A percentile compares a stretch with the other conserved stretches of the same genome.
These are phyloP conservation scores for Lontra canadensis DNA, from an alignment of 2,113 vertebrate genomes.

Conservation along the genomic window DNA sequence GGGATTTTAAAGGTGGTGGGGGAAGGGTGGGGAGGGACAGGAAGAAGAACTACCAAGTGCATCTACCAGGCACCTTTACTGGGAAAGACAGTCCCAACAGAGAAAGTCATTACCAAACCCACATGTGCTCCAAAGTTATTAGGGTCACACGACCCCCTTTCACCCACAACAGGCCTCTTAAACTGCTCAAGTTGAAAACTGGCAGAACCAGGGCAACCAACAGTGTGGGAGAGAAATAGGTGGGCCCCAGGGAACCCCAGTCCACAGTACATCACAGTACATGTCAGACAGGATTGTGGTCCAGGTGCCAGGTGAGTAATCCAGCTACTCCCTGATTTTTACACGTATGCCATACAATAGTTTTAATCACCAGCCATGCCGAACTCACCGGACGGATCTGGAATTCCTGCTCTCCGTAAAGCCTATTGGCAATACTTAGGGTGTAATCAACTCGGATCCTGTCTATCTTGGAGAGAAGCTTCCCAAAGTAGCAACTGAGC, in stretches of 20 bases:
- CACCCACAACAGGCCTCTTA: background rate
- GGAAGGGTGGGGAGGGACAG: no score
- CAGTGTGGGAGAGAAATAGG: background rate
- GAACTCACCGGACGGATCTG: slow-evolving; percentile 63
- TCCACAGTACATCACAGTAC: no score
- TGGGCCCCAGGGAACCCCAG: background rate
- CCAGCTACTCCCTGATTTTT: background rate
- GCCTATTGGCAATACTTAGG: slow-evolving; percentile 81
- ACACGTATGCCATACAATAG: fast-evolving
- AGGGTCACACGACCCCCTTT: background rate
- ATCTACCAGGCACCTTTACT: background rate
- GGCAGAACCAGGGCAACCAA: background rate
- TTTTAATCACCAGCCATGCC: no score
- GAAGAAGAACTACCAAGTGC: background rate
- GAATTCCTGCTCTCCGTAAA: slow-evolving; percentile 76
- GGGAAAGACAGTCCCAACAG: background rate
- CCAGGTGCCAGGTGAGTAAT: no score
- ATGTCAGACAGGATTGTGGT: no score
- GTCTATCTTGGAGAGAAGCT: slow-evolving; percentile 80
- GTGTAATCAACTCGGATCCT: slow-evolving; percentile 62
- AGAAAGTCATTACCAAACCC: background rate
- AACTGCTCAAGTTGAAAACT: background rate
- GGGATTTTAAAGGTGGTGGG: background rate
- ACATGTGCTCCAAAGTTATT: fast-evolving
- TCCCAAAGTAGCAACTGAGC: slow-evolving; percentile 74